Conservation (phyloP, 2,113 vertebrate species). For the Puma concolor region DNA sequence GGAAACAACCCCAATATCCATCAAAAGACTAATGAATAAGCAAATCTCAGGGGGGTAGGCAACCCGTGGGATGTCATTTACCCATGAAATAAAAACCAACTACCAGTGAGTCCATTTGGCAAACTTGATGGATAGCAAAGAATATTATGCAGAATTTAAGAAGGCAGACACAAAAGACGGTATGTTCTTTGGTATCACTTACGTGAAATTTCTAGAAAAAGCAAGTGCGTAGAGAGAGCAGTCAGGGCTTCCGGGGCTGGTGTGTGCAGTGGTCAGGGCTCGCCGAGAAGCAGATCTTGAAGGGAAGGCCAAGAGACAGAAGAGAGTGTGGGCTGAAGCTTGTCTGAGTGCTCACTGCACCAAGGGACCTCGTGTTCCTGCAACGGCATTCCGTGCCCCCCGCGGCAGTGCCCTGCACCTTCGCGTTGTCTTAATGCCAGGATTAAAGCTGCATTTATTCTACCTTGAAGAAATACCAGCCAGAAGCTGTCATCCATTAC, state of each 20-base stretch:
- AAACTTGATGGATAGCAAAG: accelerated
- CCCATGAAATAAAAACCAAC: accelerated
- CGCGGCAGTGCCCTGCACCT: accelerated
- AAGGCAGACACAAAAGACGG: accelerated
- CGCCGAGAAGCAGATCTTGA: neutral
- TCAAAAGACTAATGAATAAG: accelerated
- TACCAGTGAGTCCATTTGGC: accelerated
- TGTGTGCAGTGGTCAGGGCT: accelerated
- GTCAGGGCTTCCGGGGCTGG: accelerated
- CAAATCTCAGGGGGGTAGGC: accelerated
- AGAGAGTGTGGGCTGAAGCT: accelerated
- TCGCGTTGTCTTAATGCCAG: accelerated
- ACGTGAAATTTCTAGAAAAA: neutral
- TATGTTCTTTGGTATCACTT: accelerated
- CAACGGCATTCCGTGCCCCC: accelerated
- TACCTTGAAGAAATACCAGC: accelerated
- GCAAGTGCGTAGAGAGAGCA: neutral
- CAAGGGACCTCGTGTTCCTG: accelerated
- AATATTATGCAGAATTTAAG: accelerated
- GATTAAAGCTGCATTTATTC: accelerated
- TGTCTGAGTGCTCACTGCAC: accelerated
- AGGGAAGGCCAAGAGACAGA: neutral
- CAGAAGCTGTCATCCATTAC: accelerated
- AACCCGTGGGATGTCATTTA: accelerated
- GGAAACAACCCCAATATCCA: accelerated